A percentile compares a stretch with the other conserved stretches of the same genome.
Conservation (phyloP, 2,113 vertebrate species). For the Steatornis caripensis region DNA sequence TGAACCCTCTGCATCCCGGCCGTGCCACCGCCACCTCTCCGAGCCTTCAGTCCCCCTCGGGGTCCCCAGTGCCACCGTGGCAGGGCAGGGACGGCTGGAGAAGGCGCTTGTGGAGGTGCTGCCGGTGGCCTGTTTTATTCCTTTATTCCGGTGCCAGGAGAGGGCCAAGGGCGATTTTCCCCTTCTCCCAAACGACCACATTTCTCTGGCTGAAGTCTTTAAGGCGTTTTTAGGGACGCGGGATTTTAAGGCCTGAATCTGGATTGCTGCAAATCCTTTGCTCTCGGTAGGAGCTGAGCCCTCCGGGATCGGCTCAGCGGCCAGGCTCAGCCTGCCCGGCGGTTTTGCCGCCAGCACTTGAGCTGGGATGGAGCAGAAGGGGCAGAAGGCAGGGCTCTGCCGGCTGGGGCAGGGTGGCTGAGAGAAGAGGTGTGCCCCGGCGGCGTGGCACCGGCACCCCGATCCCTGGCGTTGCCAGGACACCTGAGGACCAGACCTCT, state of each 20-base stretch:
- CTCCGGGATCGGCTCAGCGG: no score
- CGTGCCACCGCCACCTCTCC: neutral
- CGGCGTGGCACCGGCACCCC: no score
- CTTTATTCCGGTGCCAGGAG: neutral
- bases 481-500: neutral
- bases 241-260: no score
- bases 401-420: no score
- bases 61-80: neutral
- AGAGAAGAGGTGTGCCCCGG: no score
- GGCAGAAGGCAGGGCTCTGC: no score
- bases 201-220: neutral
- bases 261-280: no score
- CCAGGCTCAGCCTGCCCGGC: no score
- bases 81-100: fast-evolving
- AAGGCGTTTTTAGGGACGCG: neutral
- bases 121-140: neutral
- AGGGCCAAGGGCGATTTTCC: neutral
- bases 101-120: neutral
- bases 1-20: neutral
- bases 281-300: no score
- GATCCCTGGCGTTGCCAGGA: no score
- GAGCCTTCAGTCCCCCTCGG: fast-evolving
- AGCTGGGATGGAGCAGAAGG: no score
- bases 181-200: neutral
- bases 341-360: no score